A percentile compares a stretch with the other conserved stretches of the same genome.
Conservation (phyloP, 92 coral and sea anemone genomes). For the Pocillopora grandis region DNA sequence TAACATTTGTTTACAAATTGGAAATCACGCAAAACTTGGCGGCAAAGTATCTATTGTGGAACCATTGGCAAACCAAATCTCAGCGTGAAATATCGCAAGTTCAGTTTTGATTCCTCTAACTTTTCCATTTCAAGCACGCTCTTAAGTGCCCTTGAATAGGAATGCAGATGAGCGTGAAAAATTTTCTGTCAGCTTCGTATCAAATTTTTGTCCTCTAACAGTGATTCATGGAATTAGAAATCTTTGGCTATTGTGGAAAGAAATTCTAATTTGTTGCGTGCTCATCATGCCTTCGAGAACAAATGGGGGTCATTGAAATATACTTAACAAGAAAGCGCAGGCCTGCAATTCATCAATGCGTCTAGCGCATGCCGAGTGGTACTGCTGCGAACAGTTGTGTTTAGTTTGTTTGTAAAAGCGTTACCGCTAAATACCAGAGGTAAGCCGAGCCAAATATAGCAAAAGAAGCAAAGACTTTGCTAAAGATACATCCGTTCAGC, state of each 20-base stretch:
- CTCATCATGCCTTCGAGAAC: slow-evolving; percentile 21
- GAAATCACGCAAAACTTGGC: slow-evolving; percentile 44
- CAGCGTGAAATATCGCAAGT: slow-evolving; percentile 36
- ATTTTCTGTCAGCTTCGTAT: neutral
- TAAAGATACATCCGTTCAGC: neutral
- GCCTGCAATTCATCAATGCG: slow-evolving; percentile 22
- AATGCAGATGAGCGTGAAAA: neutral
- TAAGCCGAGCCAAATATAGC: slow-evolving; percentile 21
- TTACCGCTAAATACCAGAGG: slow-evolving; percentile 29
- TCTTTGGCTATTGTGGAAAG: neutral
- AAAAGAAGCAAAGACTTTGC: neutral
- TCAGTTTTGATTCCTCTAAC: neutral
- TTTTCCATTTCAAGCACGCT: neutral
- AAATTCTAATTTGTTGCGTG: slow-evolving; percentile 21
- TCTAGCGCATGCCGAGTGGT: slow-evolving; percentile 32
- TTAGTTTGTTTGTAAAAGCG: slow-evolving; percentile 25
- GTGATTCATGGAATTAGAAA: neutral
- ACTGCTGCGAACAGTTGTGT: slow-evolving; percentile 45
- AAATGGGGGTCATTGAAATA: slow-evolving; percentile 30
- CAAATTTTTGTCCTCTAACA: neutral
- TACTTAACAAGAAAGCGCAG: slow-evolving; percentile 18
- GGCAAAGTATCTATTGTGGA: slow-evolving; percentile 7
- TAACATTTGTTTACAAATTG: slow-evolving; percentile 41
- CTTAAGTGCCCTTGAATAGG: neutral
- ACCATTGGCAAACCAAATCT: neutral